These are phyloP conservation scores for Tenthredo distinguenda DNA, from an alignment of 2,888 invertebrate genomes.

Conservation along the genomic window DNA sequence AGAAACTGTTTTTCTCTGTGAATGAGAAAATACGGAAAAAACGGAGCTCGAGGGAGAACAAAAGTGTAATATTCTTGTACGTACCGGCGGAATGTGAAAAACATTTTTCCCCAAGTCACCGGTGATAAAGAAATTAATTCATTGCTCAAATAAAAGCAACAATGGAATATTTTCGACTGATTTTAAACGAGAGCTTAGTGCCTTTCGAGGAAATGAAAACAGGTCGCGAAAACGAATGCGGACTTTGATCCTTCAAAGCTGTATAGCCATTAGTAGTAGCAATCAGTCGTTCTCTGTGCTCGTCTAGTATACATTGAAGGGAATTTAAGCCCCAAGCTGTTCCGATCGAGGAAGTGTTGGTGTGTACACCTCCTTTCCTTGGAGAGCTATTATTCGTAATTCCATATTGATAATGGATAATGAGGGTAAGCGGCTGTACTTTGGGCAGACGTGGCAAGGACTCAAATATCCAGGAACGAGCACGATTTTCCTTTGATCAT, in stretches of 20 bases:
- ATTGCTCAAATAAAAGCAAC: background rate
- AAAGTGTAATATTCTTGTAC: background rate
- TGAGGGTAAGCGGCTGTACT: conserved; percentile 70
- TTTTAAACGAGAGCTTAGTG: conserved; percentile 30
- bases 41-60: background rate
- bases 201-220: conserved; percentile 28
- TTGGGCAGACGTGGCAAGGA: conserved; percentile 61
- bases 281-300: conserved; percentile 42
- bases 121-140: background rate
- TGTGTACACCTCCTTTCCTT: conserved; percentile 1
- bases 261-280: conserved; percentile 30
- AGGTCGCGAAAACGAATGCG: conserved; percentile 12
- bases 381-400: conserved; percentile 70
- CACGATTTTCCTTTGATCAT: conserved; percentile 62
- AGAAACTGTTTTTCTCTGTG: conserved; percentile 12
- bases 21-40: conserved; percentile 16
- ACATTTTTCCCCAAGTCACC: background rate
- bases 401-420: conserved; percentile 73
- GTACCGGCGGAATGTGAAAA: background rate
- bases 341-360: conserved; percentile 21
- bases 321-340: conserved; percentile 37
- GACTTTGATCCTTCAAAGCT: conserved; percentile 31
- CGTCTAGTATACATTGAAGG: conserved; percentile 22
- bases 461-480: conserved; percentile 59
- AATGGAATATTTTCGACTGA: conserved; percentile 12